Percentiles rank a stretch among this genome's conserved stretches.
Conservation (phyloP, 2,113 vertebrate species). For the Alectura lathami region DNA sequence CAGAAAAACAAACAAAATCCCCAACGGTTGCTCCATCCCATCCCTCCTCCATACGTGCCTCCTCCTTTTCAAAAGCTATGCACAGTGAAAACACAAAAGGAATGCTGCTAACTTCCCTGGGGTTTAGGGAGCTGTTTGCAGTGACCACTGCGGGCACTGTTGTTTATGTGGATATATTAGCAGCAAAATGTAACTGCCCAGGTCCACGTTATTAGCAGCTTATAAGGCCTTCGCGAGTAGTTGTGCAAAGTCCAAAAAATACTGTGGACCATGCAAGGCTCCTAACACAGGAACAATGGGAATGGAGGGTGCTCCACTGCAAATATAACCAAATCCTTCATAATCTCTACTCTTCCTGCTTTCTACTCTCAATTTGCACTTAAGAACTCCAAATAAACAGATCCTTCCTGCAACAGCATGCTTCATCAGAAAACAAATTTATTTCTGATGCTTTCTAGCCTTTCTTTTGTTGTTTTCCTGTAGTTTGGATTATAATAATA, state of each 20-base stretch:
- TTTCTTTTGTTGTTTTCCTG: neutral
- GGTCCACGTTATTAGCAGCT: neutral
- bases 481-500: neutral
- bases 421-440: neutral
- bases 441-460: neutral
- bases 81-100: neutral
- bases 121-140: neutral
- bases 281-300: accelerated
- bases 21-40: neutral
- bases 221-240: neutral
- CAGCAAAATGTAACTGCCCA: accelerated
- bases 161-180: neutral
- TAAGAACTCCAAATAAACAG: constrained; percentile 9
- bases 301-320: neutral
- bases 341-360: neutral
- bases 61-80: neutral
- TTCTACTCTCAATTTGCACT: neutral
- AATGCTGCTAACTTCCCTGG: accelerated
- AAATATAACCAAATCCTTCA: neutral
- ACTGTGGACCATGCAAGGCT: neutral
- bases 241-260: neutral
- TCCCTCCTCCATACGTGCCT: neutral
- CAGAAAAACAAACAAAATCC: neutral
- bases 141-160: neutral
- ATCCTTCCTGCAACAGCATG: neutral